Percentiles rank a stretch among this genome's conserved stretches.
Evolutionary conservation across 2,113 vertebrate species (phyloP).

Genomic region (rat (Rattus norvegicus)): GRCr8 NC_086021.1:150118501-150119000

Average conservation of each 20-base stretch:
- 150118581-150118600: not conserved
- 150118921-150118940: not conserved
- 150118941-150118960: not conserved
- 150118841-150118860: not conserved
- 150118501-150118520: not conserved
- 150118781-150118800: not conserved
- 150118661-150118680: not conserved
- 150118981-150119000: not conserved
- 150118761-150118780: not conserved
- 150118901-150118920: not conserved
- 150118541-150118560: not conserved
- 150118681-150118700: not conserved
- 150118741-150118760: not conserved
- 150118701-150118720: not conserved
- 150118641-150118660: not conserved
- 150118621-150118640: not conserved
- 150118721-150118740: not conserved
- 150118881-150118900: not conserved
- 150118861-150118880: not conserved
- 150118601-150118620: not conserved
- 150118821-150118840: not conserved
- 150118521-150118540: conserved; percentile 33
- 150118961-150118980: not conserved
- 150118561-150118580: not conserved
- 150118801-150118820: not conserved